phyloP scores from a whole-genome alignment of 1,140 invertebrate genomes.

The Grapholita molesta region DNA sequence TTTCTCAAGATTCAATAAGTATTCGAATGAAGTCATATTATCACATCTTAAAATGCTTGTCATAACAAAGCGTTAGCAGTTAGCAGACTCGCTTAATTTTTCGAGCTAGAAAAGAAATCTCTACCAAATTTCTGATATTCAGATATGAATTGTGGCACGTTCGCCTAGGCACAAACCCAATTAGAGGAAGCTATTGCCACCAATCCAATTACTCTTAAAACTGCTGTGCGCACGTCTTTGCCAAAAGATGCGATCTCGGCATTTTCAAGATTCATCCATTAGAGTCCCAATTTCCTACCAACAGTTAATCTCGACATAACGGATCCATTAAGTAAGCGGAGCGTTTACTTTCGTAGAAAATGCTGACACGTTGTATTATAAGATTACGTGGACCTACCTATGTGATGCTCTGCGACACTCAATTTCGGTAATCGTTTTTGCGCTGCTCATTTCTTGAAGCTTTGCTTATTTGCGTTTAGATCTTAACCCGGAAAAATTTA shows the following conservation, averaged over 20 bases:
- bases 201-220: slow-evolving; percentile 17
- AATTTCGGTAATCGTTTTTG: background rate
- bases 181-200: slow-evolving; percentile 6
- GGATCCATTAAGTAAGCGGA: slow-evolving; percentile 28
- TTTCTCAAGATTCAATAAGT: too few species aligned
- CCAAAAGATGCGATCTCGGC: slow-evolving; percentile 17
- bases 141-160: slow-evolving; percentile 4
- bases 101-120: background rate
- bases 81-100: background rate
- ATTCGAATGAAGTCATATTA: too few species aligned
- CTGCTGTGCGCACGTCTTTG: slow-evolving; percentile 8
- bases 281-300: slow-evolving; percentile 35
- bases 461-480: background rate
- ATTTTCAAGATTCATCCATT: slow-evolving; percentile 37
- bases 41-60: too few species aligned
- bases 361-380: slow-evolving; percentile 4
- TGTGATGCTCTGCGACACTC: background rate
- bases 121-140: background rate
- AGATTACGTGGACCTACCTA: slow-evolving; percentile 9
- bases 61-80: background rate
- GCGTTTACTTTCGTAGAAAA: slow-evolving; percentile 16
- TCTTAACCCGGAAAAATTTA: background rate
- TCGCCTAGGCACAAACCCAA: background rate
- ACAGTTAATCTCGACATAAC: slow-evolving; percentile 36
- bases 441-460: background rate